Evolutionary conservation across 2,797 vertebrate genomes (phyloP), one percentile per base, ranked within the genome.

Genomic region (Galaxias olidus): DNA sequence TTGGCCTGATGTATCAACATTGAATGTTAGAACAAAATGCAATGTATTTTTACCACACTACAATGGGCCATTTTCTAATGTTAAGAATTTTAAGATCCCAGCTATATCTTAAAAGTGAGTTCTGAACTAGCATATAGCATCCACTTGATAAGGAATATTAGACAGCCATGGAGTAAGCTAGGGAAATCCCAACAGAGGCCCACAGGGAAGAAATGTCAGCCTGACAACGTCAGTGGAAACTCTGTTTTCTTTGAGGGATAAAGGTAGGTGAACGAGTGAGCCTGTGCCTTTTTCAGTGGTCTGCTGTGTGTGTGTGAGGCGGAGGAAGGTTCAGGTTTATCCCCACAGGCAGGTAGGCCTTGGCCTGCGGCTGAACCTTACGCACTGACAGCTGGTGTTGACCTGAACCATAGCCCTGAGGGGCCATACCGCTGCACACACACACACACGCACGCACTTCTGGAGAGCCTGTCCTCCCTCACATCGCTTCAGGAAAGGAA

Each of bases 321-420:
- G 47, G 64, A 17, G 8, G 45, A 20, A 20, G n/a, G 74, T 76
- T 86, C 75, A 81, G 81, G 75, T 86, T 86, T 83, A 81, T 78
- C 84, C 85, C 84, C 72, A 80, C 73, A 79, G 84, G 82, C 84
- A 78, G 71, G 40, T 77, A 83, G 88, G 85, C 85, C 82, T 80
- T 84, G 89, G 84, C 86, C 90, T 81, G 84, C 54, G 65, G 85
- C 87, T 91, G 90, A 89, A 90, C 90, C 84, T 87, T 80, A 86
- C 80, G 84, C 87, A 80, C 78, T 80, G 83, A 87, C 87, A 89
- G 90, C 91, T 89, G 88, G 86, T 88, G 83, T 87, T 89, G 90
- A 91, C 88, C 88, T 86, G 83, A 89, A 81, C 86, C 76, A 59
- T 76, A 77, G 68, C 77, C 72, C 56, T 66, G 30, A 53, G 77